Percentiles rank a stretch among this genome's conserved stretches.
Conservation (phyloP, 1,140 invertebrate genomes). For the Hermetia illucens region DNA sequence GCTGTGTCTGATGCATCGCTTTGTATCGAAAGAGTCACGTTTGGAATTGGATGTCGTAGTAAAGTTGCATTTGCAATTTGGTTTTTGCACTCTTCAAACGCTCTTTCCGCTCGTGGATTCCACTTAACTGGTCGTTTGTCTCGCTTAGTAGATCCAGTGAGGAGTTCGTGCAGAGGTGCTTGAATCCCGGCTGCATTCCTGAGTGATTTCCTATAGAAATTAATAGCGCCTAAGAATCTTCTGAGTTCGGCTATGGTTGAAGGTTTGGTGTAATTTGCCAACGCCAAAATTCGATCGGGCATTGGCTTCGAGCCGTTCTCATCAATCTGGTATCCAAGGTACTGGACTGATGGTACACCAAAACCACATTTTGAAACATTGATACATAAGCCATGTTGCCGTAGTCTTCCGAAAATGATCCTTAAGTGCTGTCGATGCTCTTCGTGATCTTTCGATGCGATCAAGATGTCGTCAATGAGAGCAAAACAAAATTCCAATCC, state of each 20-base stretch:
- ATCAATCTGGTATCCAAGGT: slow-evolving; percentile 12
- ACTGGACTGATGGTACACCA: slow-evolving; percentile 12
- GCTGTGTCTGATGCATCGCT: slow-evolving; percentile 9
- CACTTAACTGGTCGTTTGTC: slow-evolving; percentile 11
- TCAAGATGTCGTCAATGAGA: slow-evolving; percentile 37
- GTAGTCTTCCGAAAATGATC: slow-evolving; percentile 9
- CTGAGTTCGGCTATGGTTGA: slow-evolving; percentile 16
- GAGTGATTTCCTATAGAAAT: slow-evolving; percentile 24
- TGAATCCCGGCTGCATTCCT: slow-evolving; percentile 14
- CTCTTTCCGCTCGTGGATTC: slow-evolving; percentile 8
- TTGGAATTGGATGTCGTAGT: neutral
- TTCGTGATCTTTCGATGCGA: slow-evolving; percentile 17
- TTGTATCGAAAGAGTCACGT: neutral
- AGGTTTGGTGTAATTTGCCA: slow-evolving; percentile 16
- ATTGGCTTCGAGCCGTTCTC: slow-evolving; percentile 10
- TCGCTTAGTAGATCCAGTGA: slow-evolving; percentile 9
- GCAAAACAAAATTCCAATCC: slow-evolving; percentile 22
- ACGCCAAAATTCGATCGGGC: neutral
- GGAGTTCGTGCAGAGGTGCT: slow-evolving; percentile 9
- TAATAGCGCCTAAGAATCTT: slow-evolving; percentile 30
- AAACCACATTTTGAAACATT: slow-evolving; percentile 16
- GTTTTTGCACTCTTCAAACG: slow-evolving; percentile 13
- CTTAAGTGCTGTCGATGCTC: slow-evolving; percentile 18
- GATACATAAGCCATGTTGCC: slow-evolving; percentile 13
- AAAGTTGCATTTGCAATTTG: slow-evolving; percentile 9